Evolutionary conservation across 2,113 vertebrate genomes (phyloP), one percentile per base, ranked within the genome.

Genomic region (Donacobius atricapilla): DNA sequence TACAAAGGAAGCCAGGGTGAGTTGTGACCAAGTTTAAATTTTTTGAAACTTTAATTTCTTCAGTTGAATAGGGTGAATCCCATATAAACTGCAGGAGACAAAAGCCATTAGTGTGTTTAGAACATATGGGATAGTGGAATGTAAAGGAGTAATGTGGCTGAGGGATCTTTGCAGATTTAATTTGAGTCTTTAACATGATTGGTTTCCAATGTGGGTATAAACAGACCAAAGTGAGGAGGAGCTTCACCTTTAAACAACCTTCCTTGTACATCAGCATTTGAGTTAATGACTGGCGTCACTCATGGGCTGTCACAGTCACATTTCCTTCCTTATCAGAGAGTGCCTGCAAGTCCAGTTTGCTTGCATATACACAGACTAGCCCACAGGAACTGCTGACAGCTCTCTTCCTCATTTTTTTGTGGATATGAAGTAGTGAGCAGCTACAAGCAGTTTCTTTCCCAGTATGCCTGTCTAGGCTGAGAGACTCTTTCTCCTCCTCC

Each of bases 261-360:
- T 87, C 65, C 48, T 83, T 4, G 0, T 58, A 54, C 18, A 58
- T 39, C 61, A 53, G 20, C 15, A 40, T 81, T 50, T 70, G 35
- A 7, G 15, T 44, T 79, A 82, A 60, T 15, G 18, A 24, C 22
- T 6, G 3, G 6, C 69, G 40, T 78, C 33, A 39, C 42, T 56
- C 1, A 0, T 16, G 18, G 30, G 27, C 35, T 66, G 25, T 58
- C 28, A 2, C 31, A 45, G 45, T 7, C 1, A 0, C 6, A 13
- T 73, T 86, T 89, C 9, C 35, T 44, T 78, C 47, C 42, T 25
- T 78, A 66, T 23, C 51, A 89, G 57, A 56, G 91, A 72, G 31
- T 16, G 12, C 19, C 20, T 61, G 37, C 6, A 40, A 89, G 9
- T 10, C n/a, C 48, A 39, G 9, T 76, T 89, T 44, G 40, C 21